phyloP scores from a whole-genome alignment of 1,140 invertebrate genomes.

The Lepeophtheirus salmonis region DNA sequence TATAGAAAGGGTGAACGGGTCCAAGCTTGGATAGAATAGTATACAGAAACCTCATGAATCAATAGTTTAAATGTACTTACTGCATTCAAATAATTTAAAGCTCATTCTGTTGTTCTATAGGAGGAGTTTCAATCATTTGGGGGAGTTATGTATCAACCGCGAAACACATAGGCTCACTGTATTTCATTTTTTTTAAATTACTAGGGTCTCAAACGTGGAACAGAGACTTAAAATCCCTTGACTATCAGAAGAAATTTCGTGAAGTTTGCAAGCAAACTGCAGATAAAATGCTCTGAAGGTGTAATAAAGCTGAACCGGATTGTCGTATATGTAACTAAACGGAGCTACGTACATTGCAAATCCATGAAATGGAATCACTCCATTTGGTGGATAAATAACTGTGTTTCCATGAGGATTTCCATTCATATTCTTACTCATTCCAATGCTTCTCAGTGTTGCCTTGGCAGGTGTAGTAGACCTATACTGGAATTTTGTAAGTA shows the following conservation, averaged over 20 bases:
- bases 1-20: too few relatives aligned
- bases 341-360: conserved; percentile 95
- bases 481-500: conserved; percentile 40
- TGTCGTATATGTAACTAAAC: conserved; percentile 78
- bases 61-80: too few relatives aligned
- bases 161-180: too few relatives aligned
- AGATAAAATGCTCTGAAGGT: conserved; percentile 74
- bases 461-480: conserved; percentile 38
- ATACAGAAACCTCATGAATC: too few relatives aligned
- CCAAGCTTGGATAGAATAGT: too few relatives aligned
- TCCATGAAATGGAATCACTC: conserved; percentile 85
- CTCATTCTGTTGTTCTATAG: too few relatives aligned
- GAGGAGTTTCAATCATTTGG: too few relatives aligned
- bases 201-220: conserved; percentile 1
- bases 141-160: too few relatives aligned
- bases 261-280: conserved; percentile 9
- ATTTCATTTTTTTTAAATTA: neutral
- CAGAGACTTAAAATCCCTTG: conserved; percentile 10
- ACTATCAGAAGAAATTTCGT: conserved; percentile 1
- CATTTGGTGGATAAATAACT: conserved; percentile 75
- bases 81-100: too few relatives aligned
- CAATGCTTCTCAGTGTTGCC: conserved; percentile 38
- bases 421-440: neutral
- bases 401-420: conserved; percentile 22
- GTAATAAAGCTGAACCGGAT: conserved; percentile 65